Percentiles rank a stretch among this genome's conserved stretches.
phyloP scores from a whole-genome alignment of 2,888 invertebrate genomes.

The Lysandra bellargus region DNA sequence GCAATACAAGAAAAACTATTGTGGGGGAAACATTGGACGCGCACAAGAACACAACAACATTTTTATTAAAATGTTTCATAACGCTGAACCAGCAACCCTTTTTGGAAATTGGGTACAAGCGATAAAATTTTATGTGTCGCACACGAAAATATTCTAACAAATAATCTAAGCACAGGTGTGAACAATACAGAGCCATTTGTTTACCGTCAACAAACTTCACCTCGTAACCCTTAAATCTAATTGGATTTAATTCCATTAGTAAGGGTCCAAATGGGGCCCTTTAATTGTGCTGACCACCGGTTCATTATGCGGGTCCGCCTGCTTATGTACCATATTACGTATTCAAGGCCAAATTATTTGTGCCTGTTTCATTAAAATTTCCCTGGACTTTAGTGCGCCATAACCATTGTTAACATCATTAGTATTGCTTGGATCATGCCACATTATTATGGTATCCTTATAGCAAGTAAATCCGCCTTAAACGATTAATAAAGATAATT shows the following conservation, averaged over 20 bases:
- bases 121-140: constrained; percentile 22
- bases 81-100: background rate
- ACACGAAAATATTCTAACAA: constrained; percentile 51
- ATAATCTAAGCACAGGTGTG: constrained; percentile 58
- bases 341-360: constrained; percentile 31
- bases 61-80: background rate
- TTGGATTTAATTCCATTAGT: constrained; percentile 80
- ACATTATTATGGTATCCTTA: too few relatives aligned
- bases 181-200: constrained; percentile 71
- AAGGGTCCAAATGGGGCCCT: constrained; percentile 75
- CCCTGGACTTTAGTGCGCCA: background rate
- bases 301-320: constrained; percentile 61
- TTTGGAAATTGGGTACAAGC: constrained; percentile 15
- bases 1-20: background rate
- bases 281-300: constrained; percentile 76
- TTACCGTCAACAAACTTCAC: constrained; percentile 75
- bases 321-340: constrained; percentile 22
- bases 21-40: background rate
- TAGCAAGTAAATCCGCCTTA: too few relatives aligned
- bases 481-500: too few relatives aligned
- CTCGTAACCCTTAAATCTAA: constrained; percentile 79
- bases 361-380: constrained; percentile 34
- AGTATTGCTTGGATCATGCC: background rate
- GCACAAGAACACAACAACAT: background rate
- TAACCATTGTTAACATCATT: background rate